phyloP scores from a whole-genome alignment of 37 sponge, comb jelly and placozoan genomes.

The Hormiphora californensis region DNA sequence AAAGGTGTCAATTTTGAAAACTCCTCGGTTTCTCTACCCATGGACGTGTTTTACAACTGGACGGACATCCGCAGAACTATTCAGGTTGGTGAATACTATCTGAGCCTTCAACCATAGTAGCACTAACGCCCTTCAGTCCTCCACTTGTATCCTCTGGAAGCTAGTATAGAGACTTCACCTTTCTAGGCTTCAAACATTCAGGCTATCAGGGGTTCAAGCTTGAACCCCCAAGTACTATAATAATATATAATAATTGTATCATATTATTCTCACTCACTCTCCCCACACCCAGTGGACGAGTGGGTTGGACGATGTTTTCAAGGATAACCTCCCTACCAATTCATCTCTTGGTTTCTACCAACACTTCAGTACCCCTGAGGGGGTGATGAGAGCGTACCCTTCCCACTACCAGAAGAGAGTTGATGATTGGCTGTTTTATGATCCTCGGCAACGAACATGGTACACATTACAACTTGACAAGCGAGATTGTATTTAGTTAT shows the following conservation, averaged over 20 bases:
- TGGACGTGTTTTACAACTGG: not conserved
- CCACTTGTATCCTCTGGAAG: too few species aligned
- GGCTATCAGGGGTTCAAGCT: too few species aligned
- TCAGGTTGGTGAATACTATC: not conserved
- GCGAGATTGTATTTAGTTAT: too few species aligned
- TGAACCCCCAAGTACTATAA: too few species aligned
- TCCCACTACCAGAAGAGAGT: not conserved
- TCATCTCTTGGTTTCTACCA: not conserved
- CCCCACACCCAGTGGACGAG: not conserved
- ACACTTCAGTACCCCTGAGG: not conserved
- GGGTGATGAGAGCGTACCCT: constrained; percentile 3
- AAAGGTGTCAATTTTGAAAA: not conserved
- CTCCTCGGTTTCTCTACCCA: not conserved
- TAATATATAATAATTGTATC: too few species aligned
- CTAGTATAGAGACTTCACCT: too few species aligned
- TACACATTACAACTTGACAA: too few species aligned
- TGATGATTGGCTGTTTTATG: not conserved
- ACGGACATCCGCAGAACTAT: not conserved
- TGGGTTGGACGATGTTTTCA: not conserved
- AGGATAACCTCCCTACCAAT: not conserved
- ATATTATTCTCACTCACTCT: too few species aligned
- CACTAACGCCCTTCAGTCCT: too few species aligned
- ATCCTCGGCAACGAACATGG: constrained; percentile 14
- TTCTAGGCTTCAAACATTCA: too few species aligned
- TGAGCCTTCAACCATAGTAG: too few species aligned